These are phyloP conservation scores for Ashinkailepas kermadecensis DNA, from an alignment of 2,888 invertebrate genomes.

Conservation along the genomic window DNA sequence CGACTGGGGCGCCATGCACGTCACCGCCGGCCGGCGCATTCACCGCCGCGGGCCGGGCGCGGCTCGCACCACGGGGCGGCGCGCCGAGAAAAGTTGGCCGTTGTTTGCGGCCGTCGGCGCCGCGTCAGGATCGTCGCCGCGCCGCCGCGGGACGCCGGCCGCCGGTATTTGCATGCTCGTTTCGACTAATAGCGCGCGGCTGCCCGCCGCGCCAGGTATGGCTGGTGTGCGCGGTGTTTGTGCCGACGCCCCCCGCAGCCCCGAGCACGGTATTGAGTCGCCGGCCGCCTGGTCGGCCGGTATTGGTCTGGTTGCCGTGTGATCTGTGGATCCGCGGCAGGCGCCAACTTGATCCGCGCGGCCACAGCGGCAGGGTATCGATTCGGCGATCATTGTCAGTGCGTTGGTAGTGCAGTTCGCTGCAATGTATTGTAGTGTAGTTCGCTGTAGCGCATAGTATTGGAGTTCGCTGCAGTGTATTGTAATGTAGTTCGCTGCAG, in stretches of 20 bases:
- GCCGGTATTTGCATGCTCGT: conserved; percentile 10
- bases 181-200: neutral
- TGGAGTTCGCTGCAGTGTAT: too few species aligned
- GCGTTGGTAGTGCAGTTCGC: too few species aligned
- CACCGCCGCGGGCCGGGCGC: neutral
- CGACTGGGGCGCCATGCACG: neutral
- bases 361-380: too few species aligned
- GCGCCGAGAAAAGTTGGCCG: neutral
- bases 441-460: too few species aligned
- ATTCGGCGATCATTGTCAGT: too few species aligned
- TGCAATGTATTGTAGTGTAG: too few species aligned
- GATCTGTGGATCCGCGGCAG: neutral
- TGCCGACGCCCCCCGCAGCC: too few species aligned
- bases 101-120: neutral
- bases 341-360: neutral
- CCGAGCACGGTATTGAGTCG: too few species aligned
- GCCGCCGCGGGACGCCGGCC: neutral
- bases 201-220: neutral
- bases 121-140: too few species aligned
- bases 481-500: too few species aligned
- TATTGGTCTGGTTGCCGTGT: neutral
- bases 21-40: neutral
- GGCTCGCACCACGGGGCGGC: neutral
- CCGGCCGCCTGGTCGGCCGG: too few species aligned
- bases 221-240: too few species aligned